These are phyloP conservation scores for Echinops telfairi DNA, from an alignment of 2,113 vertebrate species.

Conservation along the genomic window DNA sequence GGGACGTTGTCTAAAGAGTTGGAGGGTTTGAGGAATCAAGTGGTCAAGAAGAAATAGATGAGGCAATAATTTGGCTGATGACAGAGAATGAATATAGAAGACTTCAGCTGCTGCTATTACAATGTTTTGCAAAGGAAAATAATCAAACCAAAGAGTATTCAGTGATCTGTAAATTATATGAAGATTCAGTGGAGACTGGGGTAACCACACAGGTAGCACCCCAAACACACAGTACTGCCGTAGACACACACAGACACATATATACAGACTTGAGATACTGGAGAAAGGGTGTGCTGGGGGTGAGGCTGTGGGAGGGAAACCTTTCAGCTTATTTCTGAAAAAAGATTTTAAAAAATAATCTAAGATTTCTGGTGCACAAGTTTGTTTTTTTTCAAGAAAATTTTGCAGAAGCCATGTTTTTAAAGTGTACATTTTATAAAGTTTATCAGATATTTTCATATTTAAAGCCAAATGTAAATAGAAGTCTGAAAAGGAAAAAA, in stretches of 20 bases:
- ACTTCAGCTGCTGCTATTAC: conserved; percentile 85
- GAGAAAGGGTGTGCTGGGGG: background rate
- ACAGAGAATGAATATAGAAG: conserved; percentile 53
- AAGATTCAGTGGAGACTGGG: background rate
- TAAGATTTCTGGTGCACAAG: conserved; percentile 87
- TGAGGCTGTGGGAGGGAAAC: conserved; percentile 65
- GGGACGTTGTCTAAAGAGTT: conserved; percentile 60
- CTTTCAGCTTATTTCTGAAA: conserved; percentile 81
- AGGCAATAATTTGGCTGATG: conserved; percentile 62
- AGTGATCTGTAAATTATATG: conserved; percentile 75
- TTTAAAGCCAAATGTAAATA: conserved; percentile 95
- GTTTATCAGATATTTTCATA: conserved; percentile 92
- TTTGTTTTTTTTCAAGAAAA: conserved; percentile 86
- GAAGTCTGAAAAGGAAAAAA: conserved; percentile 89
- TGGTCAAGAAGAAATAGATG: rapidly evolving
- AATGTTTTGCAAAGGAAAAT: conserved; percentile 80
- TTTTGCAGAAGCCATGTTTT: conserved; percentile 91
- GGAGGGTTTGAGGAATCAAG: background rate
- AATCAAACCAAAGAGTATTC: conserved; percentile 91
- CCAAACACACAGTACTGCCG: conserved; percentile 74
- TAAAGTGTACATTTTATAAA: conserved; percentile 92
- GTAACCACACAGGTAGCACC: conserved; percentile 41
- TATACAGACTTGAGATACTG: conserved; percentile 77
- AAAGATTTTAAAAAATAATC: conserved; percentile 67
- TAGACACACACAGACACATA: background rate